A percentile compares a stretch with the other conserved stretches of the same genome.
Conservation (phyloP, 2,113 vertebrate genomes). For the Dicaeum eximium region DNA sequence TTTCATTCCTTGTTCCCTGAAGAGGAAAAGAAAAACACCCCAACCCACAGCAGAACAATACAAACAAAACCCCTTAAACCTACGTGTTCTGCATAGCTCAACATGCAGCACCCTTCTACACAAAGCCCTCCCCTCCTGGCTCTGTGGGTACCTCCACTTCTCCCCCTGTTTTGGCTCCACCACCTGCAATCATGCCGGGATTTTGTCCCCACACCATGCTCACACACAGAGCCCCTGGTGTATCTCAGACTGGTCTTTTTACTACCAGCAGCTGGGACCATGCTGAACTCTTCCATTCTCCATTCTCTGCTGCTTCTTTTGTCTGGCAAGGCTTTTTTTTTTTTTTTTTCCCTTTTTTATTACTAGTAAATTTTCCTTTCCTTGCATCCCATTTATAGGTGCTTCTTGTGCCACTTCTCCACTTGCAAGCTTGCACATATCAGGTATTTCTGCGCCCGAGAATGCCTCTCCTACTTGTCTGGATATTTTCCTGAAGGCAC, state of each 20-base stretch:
- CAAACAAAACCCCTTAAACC: background rate
- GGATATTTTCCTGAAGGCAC: slow-evolving; percentile 40
- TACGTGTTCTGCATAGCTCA: background rate
- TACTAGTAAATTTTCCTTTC: background rate
- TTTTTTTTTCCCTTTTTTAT: background rate
- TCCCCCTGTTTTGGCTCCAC: background rate
- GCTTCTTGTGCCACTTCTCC: background rate
- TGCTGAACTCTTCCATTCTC: background rate
- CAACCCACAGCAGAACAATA: background rate
- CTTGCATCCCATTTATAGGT: background rate
- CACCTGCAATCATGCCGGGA: background rate
- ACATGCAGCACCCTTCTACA: background rate
- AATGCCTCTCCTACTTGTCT: background rate
- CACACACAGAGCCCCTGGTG: background rate
- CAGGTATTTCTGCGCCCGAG: background rate
- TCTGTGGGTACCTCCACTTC: background rate
- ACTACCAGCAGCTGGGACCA: slow-evolving; percentile 29
- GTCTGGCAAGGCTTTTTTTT: background rate
- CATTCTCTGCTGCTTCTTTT: slow-evolving; percentile 35
- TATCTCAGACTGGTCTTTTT: background rate
- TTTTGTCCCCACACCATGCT: background rate
- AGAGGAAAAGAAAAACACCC: background rate
- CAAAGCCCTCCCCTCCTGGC: background rate
- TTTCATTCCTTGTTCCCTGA: background rate
- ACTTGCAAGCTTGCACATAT: background rate